Base-by-base conservation (phyloP, 2,888 invertebrate species). In the Ectemnius lituratus region DNA sequence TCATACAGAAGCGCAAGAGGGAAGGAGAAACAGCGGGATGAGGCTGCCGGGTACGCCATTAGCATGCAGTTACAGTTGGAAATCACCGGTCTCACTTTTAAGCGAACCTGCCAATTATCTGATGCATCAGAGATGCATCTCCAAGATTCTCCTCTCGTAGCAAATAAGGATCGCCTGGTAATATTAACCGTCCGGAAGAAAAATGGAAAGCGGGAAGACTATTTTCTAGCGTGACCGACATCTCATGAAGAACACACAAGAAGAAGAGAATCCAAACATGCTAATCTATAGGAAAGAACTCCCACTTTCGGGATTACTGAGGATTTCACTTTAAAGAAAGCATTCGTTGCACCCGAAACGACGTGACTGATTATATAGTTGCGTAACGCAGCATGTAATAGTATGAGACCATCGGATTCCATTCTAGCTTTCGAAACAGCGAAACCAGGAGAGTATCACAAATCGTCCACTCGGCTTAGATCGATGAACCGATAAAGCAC, bases 11-110 rank as follows among this genome's bases (percentile, higher is more conserved):
- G 14, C n/a, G 16, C 8, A 4, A 0, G 16, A n/a, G 16, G 52
- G n/a, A 52, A 52, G 52, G 16, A 14, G 52, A 52, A 16, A 14
- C 5, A 6, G 16, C 5, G 52, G 2, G 52, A 52, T 5, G 27
- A 13, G 62, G 62, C 18, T 5, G 20, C 1, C 52, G 14, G 16
- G 3, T 23, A 23, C 16, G 52, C n/a, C 16, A 52, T 52, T 16
- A 52, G n/a, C 52, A 52, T 52, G 14, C 52, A 14, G 52, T 14
- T 52, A 52, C 52, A 52, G 52, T 52, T 52, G 52, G 5, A 52
- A 52, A 52, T 16, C 52, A 5, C n/a, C 14, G 16, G n/a, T 16
- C 52, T 14, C 52, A 14, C 14, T 4, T 52, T 52, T 52, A 52
- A 27, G 23, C 13, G 28, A 28, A 28, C 8, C 27, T 28, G 14